phyloP scores from a whole-genome alignment of 2,888 invertebrate species.

The Philopedon plagiatum region DNA sequence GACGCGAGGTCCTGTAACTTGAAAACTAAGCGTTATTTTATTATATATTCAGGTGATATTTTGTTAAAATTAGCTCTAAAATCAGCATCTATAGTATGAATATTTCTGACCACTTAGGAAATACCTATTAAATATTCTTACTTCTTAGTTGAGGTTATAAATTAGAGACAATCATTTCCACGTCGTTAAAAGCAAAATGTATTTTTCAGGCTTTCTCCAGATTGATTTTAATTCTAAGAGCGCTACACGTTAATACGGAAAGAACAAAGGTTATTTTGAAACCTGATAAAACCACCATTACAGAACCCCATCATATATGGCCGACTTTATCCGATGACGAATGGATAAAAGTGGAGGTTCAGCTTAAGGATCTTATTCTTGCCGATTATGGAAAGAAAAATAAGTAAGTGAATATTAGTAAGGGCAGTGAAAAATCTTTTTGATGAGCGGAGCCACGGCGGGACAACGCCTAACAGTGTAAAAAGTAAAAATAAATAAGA shows the following conservation, averaged over 20 bases:
- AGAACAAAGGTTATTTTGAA: slow-evolving; percentile 98
- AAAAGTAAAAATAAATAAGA: no score
- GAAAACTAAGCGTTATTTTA: no score
- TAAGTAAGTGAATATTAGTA: slow-evolving; percentile 76
- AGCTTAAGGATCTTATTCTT: slow-evolving; percentile 97
- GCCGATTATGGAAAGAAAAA: slow-evolving; percentile 99
- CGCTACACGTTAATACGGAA: slow-evolving; percentile 98
- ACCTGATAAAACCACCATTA: slow-evolving; percentile 98
- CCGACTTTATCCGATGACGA: slow-evolving; percentile 97
- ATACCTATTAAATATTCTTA: no score
- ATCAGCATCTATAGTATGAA: no score
- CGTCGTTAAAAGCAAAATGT: no score
- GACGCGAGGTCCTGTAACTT: no score
- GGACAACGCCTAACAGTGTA: no score
- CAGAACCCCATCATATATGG: slow-evolving; percentile 99
- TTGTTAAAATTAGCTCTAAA: no score
- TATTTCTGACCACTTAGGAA: no score
- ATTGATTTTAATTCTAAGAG: slow-evolving; percentile 95
- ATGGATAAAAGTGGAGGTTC: slow-evolving; percentile 99
- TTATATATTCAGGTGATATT: no score
- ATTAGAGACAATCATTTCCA: neutral
- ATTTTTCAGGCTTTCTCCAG: slow-evolving; percentile 88
- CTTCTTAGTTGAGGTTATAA: no score
- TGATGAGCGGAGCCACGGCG: no score
- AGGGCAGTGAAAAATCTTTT: neutral